Conservation (phyloP, 1,140 invertebrate genomes). For the Oppia nitens region DNA sequence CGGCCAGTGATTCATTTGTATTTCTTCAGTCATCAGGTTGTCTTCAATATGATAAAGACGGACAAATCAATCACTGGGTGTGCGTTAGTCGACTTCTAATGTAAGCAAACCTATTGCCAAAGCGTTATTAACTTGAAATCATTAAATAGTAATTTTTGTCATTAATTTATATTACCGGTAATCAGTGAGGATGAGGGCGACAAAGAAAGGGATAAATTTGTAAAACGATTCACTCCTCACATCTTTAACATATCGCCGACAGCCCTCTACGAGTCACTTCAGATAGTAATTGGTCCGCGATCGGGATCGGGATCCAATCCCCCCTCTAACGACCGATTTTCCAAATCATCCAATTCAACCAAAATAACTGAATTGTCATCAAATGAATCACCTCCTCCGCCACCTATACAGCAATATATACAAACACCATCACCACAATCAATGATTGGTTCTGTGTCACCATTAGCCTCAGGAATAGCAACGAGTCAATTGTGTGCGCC, state of each 20-base stretch:
- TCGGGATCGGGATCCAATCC: not conserved
- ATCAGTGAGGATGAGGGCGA: slow-evolving; percentile 45
- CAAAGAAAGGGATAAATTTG: slow-evolving; percentile 37
- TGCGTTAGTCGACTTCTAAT: slow-evolving; percentile 62
- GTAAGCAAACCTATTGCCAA: no score
- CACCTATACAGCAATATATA: not conserved
- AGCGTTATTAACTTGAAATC: no score
- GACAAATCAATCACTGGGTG: slow-evolving; percentile 56
- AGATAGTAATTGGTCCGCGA: slow-evolving; percentile 7
- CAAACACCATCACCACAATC: not conserved
- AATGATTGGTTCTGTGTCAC: not conserved
- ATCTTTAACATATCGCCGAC: slow-evolving; percentile 9
- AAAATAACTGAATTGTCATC: not conserved
- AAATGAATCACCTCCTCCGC: not conserved
- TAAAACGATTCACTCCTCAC: slow-evolving; percentile 18
- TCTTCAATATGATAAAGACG: slow-evolving; percentile 51
- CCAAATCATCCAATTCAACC: not conserved
- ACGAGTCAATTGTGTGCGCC: not conserved
- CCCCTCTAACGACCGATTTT: not conserved
- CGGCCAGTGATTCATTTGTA: slow-evolving; percentile 57
- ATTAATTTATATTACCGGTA: not conserved
- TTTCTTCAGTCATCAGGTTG: slow-evolving; percentile 59
- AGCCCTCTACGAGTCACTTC: slow-evolving; percentile 15
- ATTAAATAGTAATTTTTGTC: slow-evolving; percentile 1
- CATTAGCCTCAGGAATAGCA: not conserved